Evolutionary conservation across 2,113 vertebrate species (phyloP).

Genomic region (mouse (Mus musculus)): DNA sequence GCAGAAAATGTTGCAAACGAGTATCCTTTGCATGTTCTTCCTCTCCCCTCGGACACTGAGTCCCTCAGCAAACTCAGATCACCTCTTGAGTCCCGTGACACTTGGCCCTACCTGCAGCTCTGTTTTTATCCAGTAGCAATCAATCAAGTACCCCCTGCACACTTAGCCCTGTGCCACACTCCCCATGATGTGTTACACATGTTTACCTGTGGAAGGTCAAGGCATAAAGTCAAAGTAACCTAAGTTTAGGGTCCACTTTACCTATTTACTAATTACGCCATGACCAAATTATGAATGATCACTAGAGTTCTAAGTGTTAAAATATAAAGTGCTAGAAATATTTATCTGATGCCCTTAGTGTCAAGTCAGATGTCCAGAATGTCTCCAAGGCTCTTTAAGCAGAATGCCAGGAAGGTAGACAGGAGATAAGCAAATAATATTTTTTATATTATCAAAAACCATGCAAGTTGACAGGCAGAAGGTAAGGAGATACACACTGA

Average conservation of each 20-base stretch:
- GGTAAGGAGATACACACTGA: neutral
- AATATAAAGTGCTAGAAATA: neutral
- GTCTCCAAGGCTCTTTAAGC: neutral
- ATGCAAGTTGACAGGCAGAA: neutral
- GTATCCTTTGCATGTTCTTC: fast-evolving
- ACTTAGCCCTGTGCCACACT: neutral
- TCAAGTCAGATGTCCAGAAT: neutral
- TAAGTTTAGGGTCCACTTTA: neutral
- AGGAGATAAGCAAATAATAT: neutral
- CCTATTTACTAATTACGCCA: neutral
- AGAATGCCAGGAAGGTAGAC: neutral
- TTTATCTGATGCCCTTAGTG: neutral
- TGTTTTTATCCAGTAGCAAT: neutral
- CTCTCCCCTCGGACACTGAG: neutral
- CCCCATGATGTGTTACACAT: neutral
- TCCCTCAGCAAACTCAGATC: neutral
- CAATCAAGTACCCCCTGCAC: fast-evolving
- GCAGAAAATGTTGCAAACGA: neutral
- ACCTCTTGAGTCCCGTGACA: no score
- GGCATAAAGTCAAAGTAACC: neutral
- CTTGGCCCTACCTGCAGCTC: fast-evolving
- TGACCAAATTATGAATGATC: neutral
- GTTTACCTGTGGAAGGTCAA: neutral
- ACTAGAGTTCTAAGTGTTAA: neutral
- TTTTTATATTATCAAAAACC: neutral